Percentiles rank a stretch among this genome's conserved stretches.
Evolutionary conservation across 2,888 invertebrate genomes (phyloP).

Genomic region (Leucoma salicis): DNA sequence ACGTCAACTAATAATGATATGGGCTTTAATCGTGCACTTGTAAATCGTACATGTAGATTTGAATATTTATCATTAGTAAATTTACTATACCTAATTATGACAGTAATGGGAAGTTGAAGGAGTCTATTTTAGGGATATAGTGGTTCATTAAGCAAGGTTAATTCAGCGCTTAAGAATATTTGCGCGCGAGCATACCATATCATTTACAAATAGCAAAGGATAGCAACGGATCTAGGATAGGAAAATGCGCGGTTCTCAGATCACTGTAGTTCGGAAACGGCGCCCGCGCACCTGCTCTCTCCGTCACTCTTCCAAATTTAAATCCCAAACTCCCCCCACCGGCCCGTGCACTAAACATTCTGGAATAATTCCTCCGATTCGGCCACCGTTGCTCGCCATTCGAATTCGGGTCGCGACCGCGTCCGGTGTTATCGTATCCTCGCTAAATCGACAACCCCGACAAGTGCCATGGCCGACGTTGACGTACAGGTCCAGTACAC

Average conservation of each 20-base stretch:
- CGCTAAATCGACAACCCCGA: constrained; percentile 45
- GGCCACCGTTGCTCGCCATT: constrained; percentile 77
- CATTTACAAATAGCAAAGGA: constrained; percentile 43
- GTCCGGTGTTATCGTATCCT: constrained; percentile 72
- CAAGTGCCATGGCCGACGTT: constrained; percentile 91
- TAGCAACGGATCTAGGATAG: constrained; percentile 44
- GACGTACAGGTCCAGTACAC: constrained; percentile 93
- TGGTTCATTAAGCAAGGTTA: too few species aligned
- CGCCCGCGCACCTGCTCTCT: constrained; percentile 82
- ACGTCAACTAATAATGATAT: too few species aligned
- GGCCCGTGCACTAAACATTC: constrained; percentile 71
- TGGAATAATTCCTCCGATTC: constrained; percentile 82
- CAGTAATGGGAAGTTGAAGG: too few species aligned
- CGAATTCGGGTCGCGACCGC: constrained; percentile 82
- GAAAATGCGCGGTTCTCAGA: constrained; percentile 60
- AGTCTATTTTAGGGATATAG: too few species aligned
- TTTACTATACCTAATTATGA: too few species aligned
- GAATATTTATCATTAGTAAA: too few species aligned
- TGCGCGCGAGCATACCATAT: constrained; percentile 31
- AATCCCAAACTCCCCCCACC: constrained; percentile 80
- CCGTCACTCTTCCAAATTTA: constrained; percentile 82
- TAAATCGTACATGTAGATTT: too few species aligned
- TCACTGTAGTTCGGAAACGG: constrained; percentile 60
- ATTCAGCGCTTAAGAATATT: too few species aligned
- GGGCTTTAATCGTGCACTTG: too few species aligned